Conservation (phyloP, 2,888 invertebrate species). For the Parochlus steinenii region DNA sequence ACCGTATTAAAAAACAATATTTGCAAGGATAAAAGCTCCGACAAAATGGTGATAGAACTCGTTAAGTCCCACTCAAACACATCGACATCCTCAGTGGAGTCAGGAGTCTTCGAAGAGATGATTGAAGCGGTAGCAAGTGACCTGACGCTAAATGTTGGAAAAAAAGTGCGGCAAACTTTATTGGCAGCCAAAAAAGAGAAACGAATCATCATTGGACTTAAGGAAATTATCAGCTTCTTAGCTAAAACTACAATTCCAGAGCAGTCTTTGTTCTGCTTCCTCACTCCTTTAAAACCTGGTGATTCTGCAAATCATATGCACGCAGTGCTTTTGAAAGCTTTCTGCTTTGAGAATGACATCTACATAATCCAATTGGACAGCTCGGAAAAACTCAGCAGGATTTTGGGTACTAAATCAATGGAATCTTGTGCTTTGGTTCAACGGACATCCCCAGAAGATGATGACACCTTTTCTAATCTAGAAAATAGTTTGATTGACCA, state of each 20-base stretch:
- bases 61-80: constrained; percentile 8
- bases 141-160: constrained; percentile 23
- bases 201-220: constrained; percentile 28
- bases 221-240: constrained; percentile 22
- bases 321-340: constrained; percentile 58
- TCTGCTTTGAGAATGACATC: constrained; percentile 63
- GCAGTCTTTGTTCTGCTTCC: constrained; percentile 49
- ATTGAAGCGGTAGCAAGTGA: constrained; percentile 17
- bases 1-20: too few species aligned
- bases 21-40: too few species aligned
- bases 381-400: constrained; percentile 31
- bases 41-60: constrained; percentile 9
- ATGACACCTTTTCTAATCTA: constrained; percentile 37
- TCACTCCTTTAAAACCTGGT: constrained; percentile 47
- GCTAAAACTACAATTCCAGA: constrained; percentile 30
- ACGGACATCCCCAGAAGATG: constrained; percentile 22
- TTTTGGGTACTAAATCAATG: constrained; percentile 36
- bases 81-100: constrained; percentile 7
- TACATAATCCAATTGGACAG: constrained; percentile 52
- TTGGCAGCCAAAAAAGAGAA: constrained; percentile 26
- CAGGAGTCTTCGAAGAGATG: constrained; percentile 6
- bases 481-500: constrained; percentile 47
- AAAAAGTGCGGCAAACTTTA: constrained; percentile 25
- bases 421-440: constrained; percentile 32
- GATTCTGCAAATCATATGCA: constrained; percentile 66